These are phyloP conservation scores for Anthoptus insignis DNA, from an alignment of 2,888 invertebrate species.

Conservation along the genomic window DNA sequence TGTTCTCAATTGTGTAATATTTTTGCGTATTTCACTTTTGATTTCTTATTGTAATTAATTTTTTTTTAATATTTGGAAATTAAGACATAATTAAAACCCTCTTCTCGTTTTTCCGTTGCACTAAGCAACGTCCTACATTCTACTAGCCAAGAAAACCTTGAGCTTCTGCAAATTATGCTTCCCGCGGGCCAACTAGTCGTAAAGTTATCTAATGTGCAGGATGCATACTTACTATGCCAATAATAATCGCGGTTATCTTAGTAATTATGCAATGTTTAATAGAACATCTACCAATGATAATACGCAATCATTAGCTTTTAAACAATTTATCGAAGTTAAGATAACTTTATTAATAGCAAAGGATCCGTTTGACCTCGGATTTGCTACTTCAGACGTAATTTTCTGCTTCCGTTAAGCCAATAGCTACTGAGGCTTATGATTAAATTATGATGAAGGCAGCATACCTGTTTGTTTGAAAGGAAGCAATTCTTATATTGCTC, in stretches of 20 bases:
- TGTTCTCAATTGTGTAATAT: too few species aligned
- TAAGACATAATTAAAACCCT: not conserved
- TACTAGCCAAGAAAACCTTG: slow-evolving; percentile 7
- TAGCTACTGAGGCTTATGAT: too few species aligned
- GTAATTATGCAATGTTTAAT: not conserved
- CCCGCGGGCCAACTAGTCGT: slow-evolving; percentile 16
- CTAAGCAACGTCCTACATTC: slow-evolving; percentile 2
- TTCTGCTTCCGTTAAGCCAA: too few species aligned
- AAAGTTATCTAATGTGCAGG: not conserved
- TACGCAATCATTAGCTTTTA: not conserved
- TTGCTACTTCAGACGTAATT: too few species aligned
- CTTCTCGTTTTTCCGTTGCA: slow-evolving; percentile 1
- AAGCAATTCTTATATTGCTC: too few species aligned
- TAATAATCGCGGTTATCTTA: not conserved
- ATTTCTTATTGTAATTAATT: too few species aligned
- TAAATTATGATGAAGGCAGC: too few species aligned
- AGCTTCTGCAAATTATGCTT: slow-evolving; percentile 18
- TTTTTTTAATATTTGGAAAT: not conserved
- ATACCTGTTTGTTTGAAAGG: too few species aligned
- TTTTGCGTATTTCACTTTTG: too few species aligned
- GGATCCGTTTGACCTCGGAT: too few species aligned
- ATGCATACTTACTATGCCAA: not conserved
- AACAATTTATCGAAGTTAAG: too few species aligned
- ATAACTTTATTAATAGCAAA: too few species aligned
- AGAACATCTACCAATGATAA: not conserved